Evolutionary conservation across 2,113 vertebrate genomes (phyloP), one percentile per base, ranked within the genome.

Genomic region (Zosterops lateralis): DNA sequence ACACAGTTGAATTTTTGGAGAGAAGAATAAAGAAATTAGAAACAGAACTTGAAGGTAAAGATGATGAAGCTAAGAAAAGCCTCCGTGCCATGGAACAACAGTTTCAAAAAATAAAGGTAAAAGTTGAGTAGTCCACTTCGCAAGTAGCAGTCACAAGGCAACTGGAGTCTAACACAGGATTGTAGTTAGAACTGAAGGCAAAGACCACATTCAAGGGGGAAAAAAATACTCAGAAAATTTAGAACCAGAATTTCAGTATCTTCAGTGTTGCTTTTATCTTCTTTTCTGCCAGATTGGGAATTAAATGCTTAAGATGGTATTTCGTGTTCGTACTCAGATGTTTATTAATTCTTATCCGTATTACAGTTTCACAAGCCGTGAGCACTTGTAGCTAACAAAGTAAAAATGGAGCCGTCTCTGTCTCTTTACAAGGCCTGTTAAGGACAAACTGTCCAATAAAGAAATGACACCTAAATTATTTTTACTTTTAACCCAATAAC

Each of bases 81-180:
- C 98, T 99, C 60, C 96, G 98, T 66, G 95, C 97, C 64, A 98
- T 99, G 98, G 99, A 99, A 72, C 99, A 99, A 20, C 98, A 98
- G 47, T 99, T 98, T 96, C 98, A 99, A 84, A 97, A 98, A 93
- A 97, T 99, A 81, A 99, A 99, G 98, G 99, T 99, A 94, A 96
- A 47, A 50, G 17, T 3, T 75, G 45, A 50, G 16, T 21, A 25
- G 17, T 60, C 10, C 17, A 1, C 22, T 78, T 31, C 1, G 3
- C 38, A 62, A n/a, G 18, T 47, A 58, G 51, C 6, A n/a, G 48
- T 56, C 14, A 25, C 29, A 18, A 50, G 24, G 42, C 57, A 25
- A 5, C 17, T 36, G 10, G 17, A 31, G 9, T 61, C 36, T 64
- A 29, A 53, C 24, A 51, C 7, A 31, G 31, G 32, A 6, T 7